These are phyloP conservation scores for Atta cephalotes DNA, from an alignment of 1,140 invertebrate genomes.

Conservation along the genomic window DNA sequence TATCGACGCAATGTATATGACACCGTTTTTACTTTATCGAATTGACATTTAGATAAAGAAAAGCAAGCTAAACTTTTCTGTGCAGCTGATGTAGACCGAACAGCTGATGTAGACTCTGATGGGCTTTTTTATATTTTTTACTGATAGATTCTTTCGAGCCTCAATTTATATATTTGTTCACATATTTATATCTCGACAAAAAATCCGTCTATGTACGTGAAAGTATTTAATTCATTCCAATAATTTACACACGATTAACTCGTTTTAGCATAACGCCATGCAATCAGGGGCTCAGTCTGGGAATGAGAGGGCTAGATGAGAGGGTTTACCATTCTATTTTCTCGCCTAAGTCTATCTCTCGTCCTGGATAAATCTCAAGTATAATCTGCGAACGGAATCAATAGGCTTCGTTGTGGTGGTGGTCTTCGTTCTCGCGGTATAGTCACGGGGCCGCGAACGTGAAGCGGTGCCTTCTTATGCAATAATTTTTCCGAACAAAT, in stretches of 20 bases:
- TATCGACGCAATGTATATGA: too few relatives aligned
- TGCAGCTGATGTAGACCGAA: too few relatives aligned
- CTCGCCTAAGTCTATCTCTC: not conserved
- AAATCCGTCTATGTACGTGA: not conserved
- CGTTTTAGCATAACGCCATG: conserved; percentile 17
- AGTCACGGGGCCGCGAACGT: conserved; percentile 79
- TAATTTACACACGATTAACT: not conserved
- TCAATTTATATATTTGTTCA: too few relatives aligned
- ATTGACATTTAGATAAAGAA: too few relatives aligned
- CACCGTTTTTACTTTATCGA: too few relatives aligned
- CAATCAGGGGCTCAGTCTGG: not conserved
- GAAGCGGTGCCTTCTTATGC: conserved; percentile 75
- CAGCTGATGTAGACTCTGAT: too few relatives aligned
- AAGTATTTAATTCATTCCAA: not conserved
- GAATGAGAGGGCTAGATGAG: not conserved
- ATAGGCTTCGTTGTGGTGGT: conserved; percentile 43
- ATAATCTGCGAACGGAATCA: conserved; percentile 53
- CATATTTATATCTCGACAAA: not conserved
- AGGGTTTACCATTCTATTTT: not conserved
- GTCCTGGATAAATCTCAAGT: not conserved
- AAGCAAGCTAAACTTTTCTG: too few relatives aligned
- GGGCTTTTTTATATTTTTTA: too few relatives aligned
- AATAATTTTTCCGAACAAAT: conserved; percentile 72
- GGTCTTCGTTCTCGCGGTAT: conserved; percentile 30
- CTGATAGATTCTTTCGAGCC: too few relatives aligned